phyloP scores from a whole-genome alignment of 2,797 vertebrate genomes.

The Phalanger gymnotis region DNA sequence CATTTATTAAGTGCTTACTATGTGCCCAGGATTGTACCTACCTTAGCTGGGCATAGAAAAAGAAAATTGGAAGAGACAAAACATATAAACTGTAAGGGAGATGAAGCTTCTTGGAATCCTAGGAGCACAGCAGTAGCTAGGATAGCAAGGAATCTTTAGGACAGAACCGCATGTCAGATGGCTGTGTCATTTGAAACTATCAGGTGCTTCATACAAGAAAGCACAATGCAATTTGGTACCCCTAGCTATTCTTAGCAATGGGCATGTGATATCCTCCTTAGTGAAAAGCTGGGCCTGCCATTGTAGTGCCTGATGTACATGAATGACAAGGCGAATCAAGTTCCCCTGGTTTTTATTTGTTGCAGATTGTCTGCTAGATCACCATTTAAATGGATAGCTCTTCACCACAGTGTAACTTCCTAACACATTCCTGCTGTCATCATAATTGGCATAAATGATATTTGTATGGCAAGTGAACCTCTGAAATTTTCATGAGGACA shows the following conservation, averaged over 20 bases:
- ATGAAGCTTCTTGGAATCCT: background rate
- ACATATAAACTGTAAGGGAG: background rate
- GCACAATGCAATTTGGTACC: background rate
- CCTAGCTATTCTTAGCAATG: background rate
- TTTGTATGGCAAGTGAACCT: slow-evolving; percentile 53
- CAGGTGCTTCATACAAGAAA: background rate
- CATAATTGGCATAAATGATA: slow-evolving; percentile 47
- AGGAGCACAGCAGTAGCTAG: background rate
- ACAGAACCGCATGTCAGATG: background rate
- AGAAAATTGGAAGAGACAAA: background rate
- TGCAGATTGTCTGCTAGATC: slow-evolving; percentile 18
- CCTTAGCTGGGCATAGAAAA: background rate
- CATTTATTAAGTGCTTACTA: background rate
- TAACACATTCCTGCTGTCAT: slow-evolving; percentile 44
- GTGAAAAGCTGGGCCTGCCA: background rate
- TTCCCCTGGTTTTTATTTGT: background rate
- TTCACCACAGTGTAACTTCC: background rate
- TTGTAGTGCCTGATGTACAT: background rate
- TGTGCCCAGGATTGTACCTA: background rate
- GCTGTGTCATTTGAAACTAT: background rate
- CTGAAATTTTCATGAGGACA: slow-evolving; percentile 66
- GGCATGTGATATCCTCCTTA: background rate
- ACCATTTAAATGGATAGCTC: background rate
- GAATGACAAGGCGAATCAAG: background rate
- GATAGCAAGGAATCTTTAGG: background rate